Base-by-base conservation (phyloP, 2,888 invertebrate species). In the Mythimna pallens region DNA sequence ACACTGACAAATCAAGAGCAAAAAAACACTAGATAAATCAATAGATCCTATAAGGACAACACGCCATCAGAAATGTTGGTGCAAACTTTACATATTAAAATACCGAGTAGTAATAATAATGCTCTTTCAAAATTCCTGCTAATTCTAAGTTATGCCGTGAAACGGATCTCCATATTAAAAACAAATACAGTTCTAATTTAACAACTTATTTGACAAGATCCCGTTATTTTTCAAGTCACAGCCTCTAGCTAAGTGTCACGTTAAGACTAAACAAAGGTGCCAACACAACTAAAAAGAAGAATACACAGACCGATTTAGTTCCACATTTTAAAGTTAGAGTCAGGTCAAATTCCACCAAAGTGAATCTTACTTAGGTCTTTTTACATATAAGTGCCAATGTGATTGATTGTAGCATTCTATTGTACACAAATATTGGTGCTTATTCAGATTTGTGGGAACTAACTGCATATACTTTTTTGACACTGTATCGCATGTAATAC, bases 161-260 rank as follows among this genome's bases (percentile, higher is more conserved):
- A 65, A 40, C 69, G n/a, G 40, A 65, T 69, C 61, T 80, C 55
- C 52, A 73, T 55, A 43, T 75, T 22, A 43, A 25, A 59, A 10
- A 67, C 81, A 57, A 70, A 81, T 70, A 78, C 14, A 17, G 70
- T 64, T 59, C 12, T 52, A 79, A 55, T n/a, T 43, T 57, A 54
- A 58, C 70, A 55, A 67, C 55, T 55, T 67, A 70, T 70, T 81
- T 61, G 59, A 76, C 40, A 61, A 57, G 9, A 50, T 52, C 22
- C 85, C 76, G 83, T 80, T 81, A 81, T 43, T 76, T 83, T 70
- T 66, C 36, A 73, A 73, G 62, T 84, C 83, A 68, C 84, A 80
- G n/a, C 25, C 63, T 77, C 40, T 63, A 50, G 83, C 76, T 82
- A 83, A 82, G 61, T 68, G 73, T 75, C 66, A 65, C 58, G 54